Percentiles rank a stretch among this genome's conserved stretches.
Conservation (phyloP, 2,113 vertebrate species). For the Corydoras maculifer region DNA sequence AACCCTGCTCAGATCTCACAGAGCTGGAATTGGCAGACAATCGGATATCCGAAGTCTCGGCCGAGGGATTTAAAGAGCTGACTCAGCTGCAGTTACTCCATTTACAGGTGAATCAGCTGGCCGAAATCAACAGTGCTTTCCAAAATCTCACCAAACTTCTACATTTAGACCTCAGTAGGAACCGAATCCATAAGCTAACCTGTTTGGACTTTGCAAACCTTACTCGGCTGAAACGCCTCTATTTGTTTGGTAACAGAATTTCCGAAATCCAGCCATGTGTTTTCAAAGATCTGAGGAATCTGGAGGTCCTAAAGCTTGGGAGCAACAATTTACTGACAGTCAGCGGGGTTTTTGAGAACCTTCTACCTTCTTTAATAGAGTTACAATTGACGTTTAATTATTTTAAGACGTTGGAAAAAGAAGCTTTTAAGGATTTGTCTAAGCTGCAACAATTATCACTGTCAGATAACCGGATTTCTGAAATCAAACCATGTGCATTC, state of each 20-base stretch:
- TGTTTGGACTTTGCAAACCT: slow-evolving; percentile 55
- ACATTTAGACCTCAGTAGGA: slow-evolving; percentile 56
- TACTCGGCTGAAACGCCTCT: slow-evolving; percentile 46
- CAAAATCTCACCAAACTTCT: slow-evolving; percentile 41
- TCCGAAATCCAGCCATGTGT: slow-evolving; percentile 37
- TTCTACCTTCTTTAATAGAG: slow-evolving; percentile 46
- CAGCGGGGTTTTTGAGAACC: slow-evolving; percentile 40
- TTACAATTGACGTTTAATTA: slow-evolving; percentile 53
- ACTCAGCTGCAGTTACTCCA: slow-evolving; percentile 37
- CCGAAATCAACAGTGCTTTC: slow-evolving; percentile 36
- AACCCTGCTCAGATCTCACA: slow-evolving; percentile 45
- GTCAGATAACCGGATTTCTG: slow-evolving; percentile 54
- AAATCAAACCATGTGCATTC: slow-evolving; percentile 46
- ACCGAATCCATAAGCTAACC: slow-evolving; percentile 46
- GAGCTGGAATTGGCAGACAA: slow-evolving; percentile 51
- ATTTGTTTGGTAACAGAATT: slow-evolving; percentile 53
- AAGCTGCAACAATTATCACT: background rate
- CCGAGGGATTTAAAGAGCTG: slow-evolving; percentile 38
- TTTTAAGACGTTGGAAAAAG: slow-evolving; percentile 27
- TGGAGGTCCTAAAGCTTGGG: slow-evolving; percentile 53
- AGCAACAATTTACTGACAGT: slow-evolving; percentile 47
- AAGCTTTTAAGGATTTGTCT: slow-evolving; percentile 33
- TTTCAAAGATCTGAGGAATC: slow-evolving; percentile 50
- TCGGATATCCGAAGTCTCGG: slow-evolving; percentile 26
- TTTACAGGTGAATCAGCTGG: slow-evolving; percentile 49